A percentile compares a stretch with the other conserved stretches of the same genome.
Evolutionary conservation across 2,888 invertebrate genomes (phyloP).

Genomic region (Bhutanitis thaidina): DNA sequence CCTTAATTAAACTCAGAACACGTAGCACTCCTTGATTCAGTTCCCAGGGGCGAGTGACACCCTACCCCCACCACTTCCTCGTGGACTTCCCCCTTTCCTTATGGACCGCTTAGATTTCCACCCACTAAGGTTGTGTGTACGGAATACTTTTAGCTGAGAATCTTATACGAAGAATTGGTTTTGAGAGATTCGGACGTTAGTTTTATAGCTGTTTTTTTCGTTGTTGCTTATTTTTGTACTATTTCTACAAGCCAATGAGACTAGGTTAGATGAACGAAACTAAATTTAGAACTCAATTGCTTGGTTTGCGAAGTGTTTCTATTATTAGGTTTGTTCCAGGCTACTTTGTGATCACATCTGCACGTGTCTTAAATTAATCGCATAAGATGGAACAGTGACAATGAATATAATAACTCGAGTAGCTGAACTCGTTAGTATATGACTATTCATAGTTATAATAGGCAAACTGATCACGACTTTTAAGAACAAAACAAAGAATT

Average conservation of each 20-base stretch:
- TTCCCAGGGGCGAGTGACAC: conserved; percentile 54
- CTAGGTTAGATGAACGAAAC: conserved; percentile 5
- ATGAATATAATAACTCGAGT: no score
- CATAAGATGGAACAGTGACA: no score
- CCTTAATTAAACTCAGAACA: conserved; percentile 77
- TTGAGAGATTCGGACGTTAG: conserved; percentile 68
- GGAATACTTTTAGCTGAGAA: conserved; percentile 75
- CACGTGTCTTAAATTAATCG: no score
- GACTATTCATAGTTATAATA: no score
- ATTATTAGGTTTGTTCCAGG: conserved; percentile 2
- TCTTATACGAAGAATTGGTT: conserved; percentile 75
- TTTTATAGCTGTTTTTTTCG: conserved; percentile 44
- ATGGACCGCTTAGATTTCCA: conserved; percentile 79
- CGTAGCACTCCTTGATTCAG: conserved; percentile 79
- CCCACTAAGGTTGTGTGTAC: conserved; percentile 70
- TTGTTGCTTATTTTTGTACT: conserved; percentile 15
- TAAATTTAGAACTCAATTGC: conserved; percentile 17
- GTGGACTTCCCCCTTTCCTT: conserved; percentile 57
- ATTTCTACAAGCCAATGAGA: conserved; percentile 9
- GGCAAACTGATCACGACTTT: no score
- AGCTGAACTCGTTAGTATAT: no score
- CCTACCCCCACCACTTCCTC: conserved; percentile 33
- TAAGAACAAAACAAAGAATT: conserved; percentile 29
- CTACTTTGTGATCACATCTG: background rate
- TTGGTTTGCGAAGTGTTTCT: conserved; percentile 14